These are phyloP conservation scores for Sycophila sp. DNA, from an alignment of 1,140 invertebrate genomes.

Conservation along the genomic window DNA sequence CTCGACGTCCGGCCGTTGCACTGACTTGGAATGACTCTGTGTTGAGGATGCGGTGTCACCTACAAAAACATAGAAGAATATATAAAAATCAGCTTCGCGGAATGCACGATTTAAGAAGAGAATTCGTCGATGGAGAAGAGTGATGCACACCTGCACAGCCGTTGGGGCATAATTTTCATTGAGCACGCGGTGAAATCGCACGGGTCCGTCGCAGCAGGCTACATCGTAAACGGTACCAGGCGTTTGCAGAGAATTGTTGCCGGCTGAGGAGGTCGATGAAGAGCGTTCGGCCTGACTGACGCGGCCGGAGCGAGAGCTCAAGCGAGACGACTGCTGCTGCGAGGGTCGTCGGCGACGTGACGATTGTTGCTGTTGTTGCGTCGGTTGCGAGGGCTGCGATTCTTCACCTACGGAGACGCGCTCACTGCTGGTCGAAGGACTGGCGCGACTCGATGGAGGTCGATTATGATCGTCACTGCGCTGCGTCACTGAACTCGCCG, in stretches of 20 bases:
- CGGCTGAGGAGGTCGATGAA: conserved; percentile 8
- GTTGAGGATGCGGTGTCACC: neutral
- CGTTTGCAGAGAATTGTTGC: neutral
- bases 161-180: conserved; percentile 75
- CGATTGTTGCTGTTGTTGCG: conserved; percentile 14
- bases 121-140: conserved; percentile 27
- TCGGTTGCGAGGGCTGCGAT: conserved; percentile 22
- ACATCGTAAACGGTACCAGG: conserved; percentile 76
- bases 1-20: conserved; percentile 6
- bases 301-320: neutral
- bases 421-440: conserved; percentile 44
- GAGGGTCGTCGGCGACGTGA: neutral
- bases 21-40: neutral
- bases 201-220: conserved; percentile 88
- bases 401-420: conserved; percentile 19
- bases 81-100: no score
- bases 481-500: conserved; percentile 25
- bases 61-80: neutral
- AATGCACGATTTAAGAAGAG: neutral
- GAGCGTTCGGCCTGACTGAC: neutral
- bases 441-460: neutral
- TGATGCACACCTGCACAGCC: conserved; percentile 39
- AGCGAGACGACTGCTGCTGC: neutral
- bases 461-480: conserved; percentile 15
- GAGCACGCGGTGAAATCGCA: conserved; percentile 81